phyloP scores from a whole-genome alignment of 2,113 vertebrate species.

The Oryzias curvinotus region DNA sequence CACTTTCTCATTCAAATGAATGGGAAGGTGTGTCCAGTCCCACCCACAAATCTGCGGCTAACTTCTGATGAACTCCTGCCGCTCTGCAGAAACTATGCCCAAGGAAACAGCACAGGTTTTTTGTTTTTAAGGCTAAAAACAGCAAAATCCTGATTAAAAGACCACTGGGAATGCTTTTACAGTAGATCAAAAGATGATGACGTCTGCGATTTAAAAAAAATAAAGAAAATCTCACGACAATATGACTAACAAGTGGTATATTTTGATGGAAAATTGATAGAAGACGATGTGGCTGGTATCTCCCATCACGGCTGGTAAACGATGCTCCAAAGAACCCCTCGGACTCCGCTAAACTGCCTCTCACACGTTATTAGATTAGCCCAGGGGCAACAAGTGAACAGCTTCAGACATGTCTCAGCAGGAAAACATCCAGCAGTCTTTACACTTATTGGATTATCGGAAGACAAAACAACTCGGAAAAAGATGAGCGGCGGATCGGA shows the following conservation, averaged over 20 bases:
- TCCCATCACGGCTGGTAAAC: conserved; percentile 64
- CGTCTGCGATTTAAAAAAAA: no score
- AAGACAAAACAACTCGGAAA: conserved; percentile 67
- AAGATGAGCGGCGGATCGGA: conserved; percentile 51
- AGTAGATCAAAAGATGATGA: no score
- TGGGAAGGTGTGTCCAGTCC: no score
- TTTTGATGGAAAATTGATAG: conserved; percentile 68
- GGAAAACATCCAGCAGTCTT: conserved; percentile 48
- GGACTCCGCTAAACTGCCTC: conserved; percentile 64
- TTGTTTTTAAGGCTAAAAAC: no score
- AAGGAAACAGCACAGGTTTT: no score
- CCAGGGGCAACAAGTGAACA: conserved; percentile 70
- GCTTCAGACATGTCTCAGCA: conserved; percentile 65
- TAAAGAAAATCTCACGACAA: conserved; percentile 44
- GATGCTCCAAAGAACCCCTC: conserved; percentile 67
- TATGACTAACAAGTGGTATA: conserved; percentile 59
- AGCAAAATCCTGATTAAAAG: no score
- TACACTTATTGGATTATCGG: conserved; percentile 70
- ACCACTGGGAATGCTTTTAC: no score
- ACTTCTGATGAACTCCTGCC: no score
- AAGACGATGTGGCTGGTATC: conserved; percentile 63
- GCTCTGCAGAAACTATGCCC: no score
- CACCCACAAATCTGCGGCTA: no score
- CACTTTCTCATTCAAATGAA: no score
- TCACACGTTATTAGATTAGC: conserved; percentile 74